Conservation (phyloP, 2,888 invertebrate species). For the Amorpha juglandis region DNA sequence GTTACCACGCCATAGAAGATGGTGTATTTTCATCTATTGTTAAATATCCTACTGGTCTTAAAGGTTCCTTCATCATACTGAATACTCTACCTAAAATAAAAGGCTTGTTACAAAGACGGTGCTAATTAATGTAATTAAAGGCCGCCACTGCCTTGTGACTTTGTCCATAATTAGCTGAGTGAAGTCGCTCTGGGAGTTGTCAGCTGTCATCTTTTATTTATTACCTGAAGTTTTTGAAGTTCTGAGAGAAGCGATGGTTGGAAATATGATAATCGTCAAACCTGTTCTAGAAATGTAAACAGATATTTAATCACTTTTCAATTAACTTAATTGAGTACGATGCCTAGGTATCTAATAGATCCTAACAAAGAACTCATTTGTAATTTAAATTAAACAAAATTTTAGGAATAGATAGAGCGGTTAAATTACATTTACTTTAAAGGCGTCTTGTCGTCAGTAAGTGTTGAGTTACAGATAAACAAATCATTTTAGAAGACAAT, state of each 20-base stretch:
- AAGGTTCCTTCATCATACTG: neutral
- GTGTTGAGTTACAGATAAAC: too few species aligned
- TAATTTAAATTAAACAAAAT: too few species aligned
- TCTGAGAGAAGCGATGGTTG: neutral
- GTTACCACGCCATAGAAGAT: too few species aligned
- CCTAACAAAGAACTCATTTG: too few species aligned
- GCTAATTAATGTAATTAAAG: constrained; percentile 6
- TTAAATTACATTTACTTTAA: neutral
- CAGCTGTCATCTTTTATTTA: constrained; percentile 1
- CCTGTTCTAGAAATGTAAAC: too few species aligned
- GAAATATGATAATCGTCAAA: neutral
- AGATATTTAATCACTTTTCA: too few species aligned
- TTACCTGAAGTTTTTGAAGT: neutral
- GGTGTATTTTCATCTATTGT: too few species aligned
- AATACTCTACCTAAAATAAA: neutral
- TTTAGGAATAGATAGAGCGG: too few species aligned
- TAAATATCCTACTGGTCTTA: neutral
- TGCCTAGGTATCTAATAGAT: too few species aligned
- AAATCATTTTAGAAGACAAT: neutral
- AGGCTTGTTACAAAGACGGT: constrained; percentile 1
- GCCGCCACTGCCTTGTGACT: neutral
- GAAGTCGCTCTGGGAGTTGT: neutral
- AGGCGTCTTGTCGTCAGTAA: neutral
- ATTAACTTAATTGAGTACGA: too few species aligned
- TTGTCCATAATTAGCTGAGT: neutral